A percentile compares a stretch with the other conserved stretches of the same genome.
Conservation (phyloP, 2,888 invertebrate genomes). For the Crematogaster levior region DNA sequence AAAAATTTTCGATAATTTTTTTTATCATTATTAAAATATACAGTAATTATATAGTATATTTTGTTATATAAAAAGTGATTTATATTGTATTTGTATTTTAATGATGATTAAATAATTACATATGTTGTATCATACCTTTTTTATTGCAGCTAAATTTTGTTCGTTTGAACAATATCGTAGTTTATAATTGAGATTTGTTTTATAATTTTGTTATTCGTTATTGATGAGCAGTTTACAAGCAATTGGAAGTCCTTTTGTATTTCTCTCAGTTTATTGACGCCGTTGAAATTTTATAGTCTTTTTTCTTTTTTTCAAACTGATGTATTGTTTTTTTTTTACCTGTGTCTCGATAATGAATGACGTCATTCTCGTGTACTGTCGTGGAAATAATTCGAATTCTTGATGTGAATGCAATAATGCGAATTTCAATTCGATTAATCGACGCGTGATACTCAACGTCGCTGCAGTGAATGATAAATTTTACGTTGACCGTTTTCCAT, state of each 20-base stretch:
- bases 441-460: constrained; percentile 4
- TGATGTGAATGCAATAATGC: constrained; percentile 17
- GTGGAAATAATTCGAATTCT: not conserved
- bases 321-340: not conserved
- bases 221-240: constrained; percentile 14
- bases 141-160: not conserved
- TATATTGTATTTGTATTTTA: not conserved
- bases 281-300: not conserved
- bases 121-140: not conserved
- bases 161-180: not conserved
- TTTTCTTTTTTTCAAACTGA: constrained; percentile 1
- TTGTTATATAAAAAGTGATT: not conserved
- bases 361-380: not conserved
- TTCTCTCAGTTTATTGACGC: constrained; percentile 18
- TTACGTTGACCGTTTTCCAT: constrained; percentile 14
- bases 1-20: not conserved
- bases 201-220: not conserved
- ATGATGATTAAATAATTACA: not conserved
- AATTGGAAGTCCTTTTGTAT: constrained; percentile 3
- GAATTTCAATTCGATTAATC: constrained; percentile 39
- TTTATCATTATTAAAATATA: not conserved
- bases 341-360: not conserved
- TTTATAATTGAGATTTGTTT: not conserved
- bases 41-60: not conserved
- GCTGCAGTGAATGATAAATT: constrained; percentile 17